A percentile compares a stretch with the other conserved stretches of the same genome.
Conservation (phyloP, 2,797 vertebrate species). For the Myotis pilosus region DNA sequence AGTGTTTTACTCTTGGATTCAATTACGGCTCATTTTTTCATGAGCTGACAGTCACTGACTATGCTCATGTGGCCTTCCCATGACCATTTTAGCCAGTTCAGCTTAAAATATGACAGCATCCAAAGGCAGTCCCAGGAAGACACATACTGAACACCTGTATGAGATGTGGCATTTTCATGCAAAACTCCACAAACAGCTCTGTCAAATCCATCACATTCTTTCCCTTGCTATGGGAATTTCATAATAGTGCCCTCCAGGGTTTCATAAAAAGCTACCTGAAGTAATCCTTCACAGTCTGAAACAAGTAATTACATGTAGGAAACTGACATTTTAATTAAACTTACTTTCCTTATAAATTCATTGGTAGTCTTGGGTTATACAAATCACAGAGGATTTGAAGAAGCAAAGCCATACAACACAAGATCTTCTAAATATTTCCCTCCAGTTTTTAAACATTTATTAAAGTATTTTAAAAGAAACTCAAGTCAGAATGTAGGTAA, state of each 20-base stretch:
- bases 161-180: constrained; percentile 32
- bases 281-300: constrained; percentile 69
- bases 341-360: constrained; percentile 70
- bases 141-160: background rate
- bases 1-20: background rate
- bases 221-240: constrained; percentile 36
- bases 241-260: constrained; percentile 64
- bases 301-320: constrained; percentile 77
- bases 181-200: constrained; percentile 34
- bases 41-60: background rate
- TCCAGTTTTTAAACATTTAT: constrained; percentile 69
- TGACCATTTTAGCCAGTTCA: background rate
- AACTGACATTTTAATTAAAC: constrained; percentile 82
- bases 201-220: constrained; percentile 36
- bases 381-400: constrained; percentile 76
- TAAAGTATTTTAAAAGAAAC: constrained; percentile 46
- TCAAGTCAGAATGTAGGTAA: background rate
- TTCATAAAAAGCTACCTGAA: constrained; percentile 76
- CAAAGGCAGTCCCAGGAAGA: background rate
- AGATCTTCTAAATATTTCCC: constrained; percentile 54
- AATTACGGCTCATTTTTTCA: background rate
- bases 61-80: background rate
- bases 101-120: background rate
- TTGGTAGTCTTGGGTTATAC: constrained; percentile 67
- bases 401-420: constrained; percentile 64